A percentile compares a stretch with the other conserved stretches of the same genome.
Evolutionary conservation across 1,140 invertebrate genomes (phyloP).

Genomic region (Lasioglossum albipes): DNA sequence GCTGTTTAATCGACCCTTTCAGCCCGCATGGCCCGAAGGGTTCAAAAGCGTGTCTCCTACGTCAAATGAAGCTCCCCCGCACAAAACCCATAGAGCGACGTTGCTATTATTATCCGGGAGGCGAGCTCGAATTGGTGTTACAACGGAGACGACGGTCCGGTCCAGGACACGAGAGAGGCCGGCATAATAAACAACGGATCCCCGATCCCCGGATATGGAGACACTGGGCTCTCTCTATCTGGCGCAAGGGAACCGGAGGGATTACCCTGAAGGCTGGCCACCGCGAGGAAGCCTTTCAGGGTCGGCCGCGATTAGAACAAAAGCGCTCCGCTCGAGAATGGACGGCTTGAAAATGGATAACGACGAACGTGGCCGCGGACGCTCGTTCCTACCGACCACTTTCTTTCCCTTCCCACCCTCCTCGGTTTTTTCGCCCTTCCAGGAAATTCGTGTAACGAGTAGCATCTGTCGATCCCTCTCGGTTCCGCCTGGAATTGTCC

Average conservation of each 20-base stretch:
- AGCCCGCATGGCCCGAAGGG: not conserved
- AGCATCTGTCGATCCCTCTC: not conserved
- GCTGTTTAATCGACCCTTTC: not conserved
- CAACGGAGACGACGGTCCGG: not conserved
- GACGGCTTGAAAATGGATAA: slow-evolving; percentile 17
- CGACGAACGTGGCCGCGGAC: slow-evolving; percentile 4
- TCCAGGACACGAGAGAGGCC: not conserved
- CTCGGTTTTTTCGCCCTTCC: not conserved
- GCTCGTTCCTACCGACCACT: not conserved
- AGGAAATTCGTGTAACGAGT: not conserved
- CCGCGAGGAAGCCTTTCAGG: not conserved
- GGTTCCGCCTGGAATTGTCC: too few species aligned
- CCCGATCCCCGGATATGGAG: not conserved
- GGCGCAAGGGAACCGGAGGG: not conserved
- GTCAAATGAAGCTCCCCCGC: not conserved
- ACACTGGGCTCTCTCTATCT: not conserved
- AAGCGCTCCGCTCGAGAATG: slow-evolving; percentile 7
- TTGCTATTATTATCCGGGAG: slow-evolving; percentile 9
- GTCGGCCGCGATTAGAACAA: slow-evolving; percentile 28
- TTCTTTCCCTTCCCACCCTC: not conserved
- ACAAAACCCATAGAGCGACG: not conserved
- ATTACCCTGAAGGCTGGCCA: slow-evolving; percentile 1
- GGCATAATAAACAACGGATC: slow-evolving; percentile 38
- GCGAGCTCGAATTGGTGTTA: not conserved
- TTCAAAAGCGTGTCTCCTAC: not conserved